Conservation (phyloP, 2,797 vertebrate species). For the Gila robusta region DNA sequence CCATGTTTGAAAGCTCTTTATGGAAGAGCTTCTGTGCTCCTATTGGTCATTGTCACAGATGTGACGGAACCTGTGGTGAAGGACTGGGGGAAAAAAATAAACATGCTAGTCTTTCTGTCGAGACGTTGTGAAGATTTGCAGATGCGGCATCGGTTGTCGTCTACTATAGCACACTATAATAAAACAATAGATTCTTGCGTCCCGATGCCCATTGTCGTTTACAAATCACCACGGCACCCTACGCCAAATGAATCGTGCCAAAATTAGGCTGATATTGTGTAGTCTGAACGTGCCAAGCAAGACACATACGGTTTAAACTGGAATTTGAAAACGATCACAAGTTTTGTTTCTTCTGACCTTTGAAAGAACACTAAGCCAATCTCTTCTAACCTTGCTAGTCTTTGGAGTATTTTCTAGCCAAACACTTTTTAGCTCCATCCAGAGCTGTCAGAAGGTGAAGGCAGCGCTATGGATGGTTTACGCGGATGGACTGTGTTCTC, state of each 20-base stretch:
- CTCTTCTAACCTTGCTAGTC: slow-evolving; percentile 6
- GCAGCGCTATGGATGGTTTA: background rate
- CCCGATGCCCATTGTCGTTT: background rate
- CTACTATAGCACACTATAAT: background rate
- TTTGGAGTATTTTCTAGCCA: slow-evolving; percentile 34
- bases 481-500: slow-evolving; percentile 28
- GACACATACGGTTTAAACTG: background rate
- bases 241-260: background rate
- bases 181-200: background rate
- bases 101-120: background rate
- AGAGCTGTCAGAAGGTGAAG: slow-evolving; percentile 34
- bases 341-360: slow-evolving; percentile 26
- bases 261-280: background rate
- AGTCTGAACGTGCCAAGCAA: background rate
- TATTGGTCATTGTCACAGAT: background rate
- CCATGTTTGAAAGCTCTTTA: background rate
- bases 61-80: background rate
- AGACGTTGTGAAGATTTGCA: background rate
- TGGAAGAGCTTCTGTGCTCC: background rate
- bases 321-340: slow-evolving; percentile 6
- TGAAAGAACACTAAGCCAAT: slow-evolving; percentile 19
- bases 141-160: background rate
- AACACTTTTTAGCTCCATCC: slow-evolving; percentile 25
- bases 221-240: background rate
- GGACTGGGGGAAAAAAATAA: rapidly evolving